Evolutionary conservation across 2,888 invertebrate species (phyloP), one percentile per base, ranked within the genome.

Genomic region (Tribolium freemani): DNA sequence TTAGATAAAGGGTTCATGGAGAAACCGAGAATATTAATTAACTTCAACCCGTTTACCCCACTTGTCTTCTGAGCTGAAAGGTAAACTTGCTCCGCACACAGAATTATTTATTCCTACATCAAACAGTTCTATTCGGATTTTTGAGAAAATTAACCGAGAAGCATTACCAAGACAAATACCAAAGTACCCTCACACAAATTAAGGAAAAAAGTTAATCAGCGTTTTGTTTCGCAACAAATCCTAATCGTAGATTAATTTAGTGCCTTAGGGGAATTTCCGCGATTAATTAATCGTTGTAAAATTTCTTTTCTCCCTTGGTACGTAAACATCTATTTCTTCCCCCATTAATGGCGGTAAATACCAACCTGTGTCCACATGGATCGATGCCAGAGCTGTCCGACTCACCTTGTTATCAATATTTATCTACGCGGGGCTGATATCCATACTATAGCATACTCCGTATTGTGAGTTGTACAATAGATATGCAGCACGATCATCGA

Each of bases 1-100:
- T 73, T 71, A 73, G 71, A 74, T 75, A 73, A 73, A 74, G 67
- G 68, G 69, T 66, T 58, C 71, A 67, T 68, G 66, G 73, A 74
- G 72, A 70, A 75, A 75, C 74, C 72, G 56, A 53, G 75, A 77
- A 76, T 75, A 76, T 76, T 76, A 75, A 76, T 76, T 72, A 75
- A 76, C 75, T 75, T 71, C 71, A 69, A 70, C 73, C 71, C 72
- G 72, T 64, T 63, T 61, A 61, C 53, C 53, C 54, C 58, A 63
- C 63, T 63, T 63, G 68, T 58, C 58, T 58, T 58, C 44, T 58
- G 68, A 68, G 51, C 53, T 53, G 60, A 50, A 51, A 69, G 69
- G 64, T 53, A 51, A 60, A 57, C 53, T 58, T 58, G 26, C 46
- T 60, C 20, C 38, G 57, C 51, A 57, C 53, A 58, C 63, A 31